Conservation (phyloP, 2,113 vertebrate genomes). For the Trogon melanurus region DNA sequence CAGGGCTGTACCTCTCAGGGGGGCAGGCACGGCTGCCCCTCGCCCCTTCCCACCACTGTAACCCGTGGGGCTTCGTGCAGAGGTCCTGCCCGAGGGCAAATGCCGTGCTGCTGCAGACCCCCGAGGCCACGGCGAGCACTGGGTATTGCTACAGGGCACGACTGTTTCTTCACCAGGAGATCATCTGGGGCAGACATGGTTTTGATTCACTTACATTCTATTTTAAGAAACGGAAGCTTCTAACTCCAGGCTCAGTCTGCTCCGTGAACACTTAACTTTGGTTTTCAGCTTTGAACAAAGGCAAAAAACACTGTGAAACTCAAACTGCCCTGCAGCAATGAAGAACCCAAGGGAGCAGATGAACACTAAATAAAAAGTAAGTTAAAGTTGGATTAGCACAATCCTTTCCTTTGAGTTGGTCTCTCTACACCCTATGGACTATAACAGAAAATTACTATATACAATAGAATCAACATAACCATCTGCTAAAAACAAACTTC, state of each 20-base stretch:
- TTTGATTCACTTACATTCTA: background rate
- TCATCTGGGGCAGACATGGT: background rate
- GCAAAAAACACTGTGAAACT: background rate
- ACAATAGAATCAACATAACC: background rate
- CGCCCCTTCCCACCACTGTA: background rate
- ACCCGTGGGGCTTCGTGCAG: accelerated
- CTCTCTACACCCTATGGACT: background rate
- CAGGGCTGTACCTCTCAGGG: background rate
- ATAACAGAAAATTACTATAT: background rate
- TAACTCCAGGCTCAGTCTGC: background rate
- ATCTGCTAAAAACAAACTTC: background rate
- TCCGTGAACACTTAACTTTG: background rate
- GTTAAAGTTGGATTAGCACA: background rate
- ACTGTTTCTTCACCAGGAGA: background rate
- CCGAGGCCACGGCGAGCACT: background rate
- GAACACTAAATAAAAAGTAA: background rate
- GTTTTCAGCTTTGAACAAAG: background rate
- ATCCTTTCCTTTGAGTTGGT: background rate
- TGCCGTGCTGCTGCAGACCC: background rate
- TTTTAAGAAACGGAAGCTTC: background rate
- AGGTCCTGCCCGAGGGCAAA: background rate
- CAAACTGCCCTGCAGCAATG: background rate
- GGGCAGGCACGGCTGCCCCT: background rate
- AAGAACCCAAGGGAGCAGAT: background rate
- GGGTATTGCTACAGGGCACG: background rate